Conservation (phyloP, 1,140 invertebrate genomes). For the Teleopsis dalmanni region DNA sequence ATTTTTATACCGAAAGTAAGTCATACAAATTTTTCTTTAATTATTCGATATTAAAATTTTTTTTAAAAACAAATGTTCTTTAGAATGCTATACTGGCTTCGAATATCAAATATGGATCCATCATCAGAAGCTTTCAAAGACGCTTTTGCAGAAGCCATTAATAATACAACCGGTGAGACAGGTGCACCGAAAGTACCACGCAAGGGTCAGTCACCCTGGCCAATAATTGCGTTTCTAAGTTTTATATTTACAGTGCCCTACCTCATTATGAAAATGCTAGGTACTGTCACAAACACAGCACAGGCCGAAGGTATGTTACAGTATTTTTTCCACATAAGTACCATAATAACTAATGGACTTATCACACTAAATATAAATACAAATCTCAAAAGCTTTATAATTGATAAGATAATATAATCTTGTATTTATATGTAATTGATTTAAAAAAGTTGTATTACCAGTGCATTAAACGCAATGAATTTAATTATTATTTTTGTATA, state of each 20-base stretch:
- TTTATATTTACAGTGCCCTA: constrained; percentile 85
- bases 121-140: constrained; percentile 51
- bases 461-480: not conserved
- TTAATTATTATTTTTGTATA: constrained; percentile 3
- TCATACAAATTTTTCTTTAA: not conserved
- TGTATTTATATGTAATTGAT: too few species aligned
- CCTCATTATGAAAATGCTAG: constrained; percentile 79
- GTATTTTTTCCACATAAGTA: too few species aligned
- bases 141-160: constrained; percentile 49
- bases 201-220: constrained; percentile 53
- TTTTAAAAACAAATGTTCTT: not conserved
- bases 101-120: constrained; percentile 36
- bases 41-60: not conserved
- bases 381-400: too few species aligned
- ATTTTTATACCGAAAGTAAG: constrained; percentile 66
- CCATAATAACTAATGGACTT: too few species aligned
- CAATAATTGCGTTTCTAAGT: constrained; percentile 72
- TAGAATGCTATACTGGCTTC: constrained; percentile 36
- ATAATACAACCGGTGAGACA: constrained; percentile 25
- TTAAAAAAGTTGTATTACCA: too few species aligned
- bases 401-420: too few species aligned
- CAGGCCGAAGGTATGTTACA: constrained; percentile 50
- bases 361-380: too few species aligned
- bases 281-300: constrained; percentile 50
- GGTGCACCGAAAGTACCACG: constrained; percentile 19